These are phyloP conservation scores for Poecilia picta DNA, from an alignment of 2,797 vertebrate genomes.

Conservation along the genomic window DNA sequence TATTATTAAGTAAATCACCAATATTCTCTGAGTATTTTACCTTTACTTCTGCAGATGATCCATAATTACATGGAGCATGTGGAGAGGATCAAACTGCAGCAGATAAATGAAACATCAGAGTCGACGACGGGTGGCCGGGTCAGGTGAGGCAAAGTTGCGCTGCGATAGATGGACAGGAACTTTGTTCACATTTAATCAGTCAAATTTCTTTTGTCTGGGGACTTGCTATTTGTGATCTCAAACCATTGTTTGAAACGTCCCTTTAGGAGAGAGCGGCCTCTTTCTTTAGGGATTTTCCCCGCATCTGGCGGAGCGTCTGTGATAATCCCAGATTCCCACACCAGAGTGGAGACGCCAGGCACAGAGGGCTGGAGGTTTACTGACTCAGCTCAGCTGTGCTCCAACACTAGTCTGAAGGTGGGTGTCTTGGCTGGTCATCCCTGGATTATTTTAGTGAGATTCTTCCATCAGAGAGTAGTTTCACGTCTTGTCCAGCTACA, in stretches of 20 bases:
- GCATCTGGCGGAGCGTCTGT: constrained; percentile 84
- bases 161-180: neutral
- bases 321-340: constrained; percentile 86
- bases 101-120: constrained; percentile 77
- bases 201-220: neutral
- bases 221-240: neutral
- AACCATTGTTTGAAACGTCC: neutral
- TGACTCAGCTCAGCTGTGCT: constrained; percentile 86
- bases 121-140: constrained; percentile 60
- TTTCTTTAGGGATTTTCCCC: constrained; percentile 93
- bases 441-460: neutral
- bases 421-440: constrained; percentile 14
- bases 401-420: constrained; percentile 95
- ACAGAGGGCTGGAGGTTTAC: constrained; percentile 92
- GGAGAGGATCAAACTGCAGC: constrained; percentile 94
- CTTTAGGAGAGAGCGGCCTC: constrained; percentile 92
- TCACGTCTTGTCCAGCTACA: neutral
- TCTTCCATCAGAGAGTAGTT: constrained; percentile 7
- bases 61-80: constrained; percentile 99
- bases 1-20: neutral
- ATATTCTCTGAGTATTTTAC: constrained; percentile 3
- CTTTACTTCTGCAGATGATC: constrained; percentile 88
- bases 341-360: constrained; percentile 85
- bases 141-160: constrained; percentile 61
- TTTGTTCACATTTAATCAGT: neutral